A percentile compares a stretch with the other conserved stretches of the same genome.
These are phyloP conservation scores for Ophion ellenae DNA, from an alignment of 2,888 invertebrate species.

Conservation along the genomic window DNA sequence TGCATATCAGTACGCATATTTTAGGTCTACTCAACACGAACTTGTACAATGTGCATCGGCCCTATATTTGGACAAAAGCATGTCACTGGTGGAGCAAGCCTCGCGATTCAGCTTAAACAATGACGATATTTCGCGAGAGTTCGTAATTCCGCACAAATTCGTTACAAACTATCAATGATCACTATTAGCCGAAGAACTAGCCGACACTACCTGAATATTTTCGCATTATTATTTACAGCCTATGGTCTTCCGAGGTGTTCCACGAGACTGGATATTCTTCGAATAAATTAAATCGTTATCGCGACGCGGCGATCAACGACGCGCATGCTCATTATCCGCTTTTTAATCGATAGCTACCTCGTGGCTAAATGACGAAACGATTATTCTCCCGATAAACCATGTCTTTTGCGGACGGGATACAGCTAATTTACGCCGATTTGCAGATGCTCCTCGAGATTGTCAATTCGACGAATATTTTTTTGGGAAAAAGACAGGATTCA, in stretches of 20 bases:
- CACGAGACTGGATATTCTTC: conserved; percentile 41
- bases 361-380: conserved; percentile 30
- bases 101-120: background rate
- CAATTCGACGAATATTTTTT: conserved; percentile 15
- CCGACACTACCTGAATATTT: background rate
- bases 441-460: background rate
- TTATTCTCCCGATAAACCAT: conserved; percentile 38
- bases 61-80: background rate
- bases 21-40: background rate
- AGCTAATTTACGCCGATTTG: conserved; percentile 35
- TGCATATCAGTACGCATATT: background rate
- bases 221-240: conserved; percentile 26
- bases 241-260: background rate
- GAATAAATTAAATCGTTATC: conserved; percentile 56
- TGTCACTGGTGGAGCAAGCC: background rate
- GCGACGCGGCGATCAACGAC: conserved; percentile 45
- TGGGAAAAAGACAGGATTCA: background rate
- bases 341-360: conserved; percentile 44
- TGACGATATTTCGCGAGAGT: background rate
- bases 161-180: background rate
- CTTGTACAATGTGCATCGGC: background rate
- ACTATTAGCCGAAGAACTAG: background rate
- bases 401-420: conserved; percentile 27
- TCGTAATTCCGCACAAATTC: background rate
- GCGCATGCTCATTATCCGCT: conserved; percentile 38